A percentile compares a stretch with the other conserved stretches of the same genome.
Conservation (phyloP, 2,888 invertebrate species). For the Allygus modestus region DNA sequence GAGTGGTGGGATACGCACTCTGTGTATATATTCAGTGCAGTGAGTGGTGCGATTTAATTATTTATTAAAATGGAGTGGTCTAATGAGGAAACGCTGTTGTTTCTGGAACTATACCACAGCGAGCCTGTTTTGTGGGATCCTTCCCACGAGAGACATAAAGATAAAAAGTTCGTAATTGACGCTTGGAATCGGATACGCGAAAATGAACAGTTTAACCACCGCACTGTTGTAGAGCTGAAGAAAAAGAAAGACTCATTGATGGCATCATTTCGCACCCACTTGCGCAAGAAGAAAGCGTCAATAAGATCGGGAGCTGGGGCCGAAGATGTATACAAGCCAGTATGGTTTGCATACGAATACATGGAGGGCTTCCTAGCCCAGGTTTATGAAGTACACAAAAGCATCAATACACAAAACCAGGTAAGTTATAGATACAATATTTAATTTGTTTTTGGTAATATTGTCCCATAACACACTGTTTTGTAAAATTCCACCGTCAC, state of each 20-base stretch:
- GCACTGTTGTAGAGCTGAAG: slow-evolving; percentile 64
- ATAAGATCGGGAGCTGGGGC: slow-evolving; percentile 65
- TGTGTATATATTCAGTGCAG: not conserved
- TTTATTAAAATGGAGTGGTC: too few relatives aligned
- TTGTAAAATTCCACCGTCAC: slow-evolving; percentile 68
- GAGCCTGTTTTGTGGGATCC: too few relatives aligned
- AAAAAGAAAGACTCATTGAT: slow-evolving; percentile 56
- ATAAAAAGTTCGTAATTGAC: too few relatives aligned
- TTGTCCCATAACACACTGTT: slow-evolving; percentile 65
- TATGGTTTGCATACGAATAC: slow-evolving; percentile 76
- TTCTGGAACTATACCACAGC: too few relatives aligned
- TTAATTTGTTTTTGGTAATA: slow-evolving; percentile 61
- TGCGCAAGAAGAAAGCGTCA: slow-evolving; percentile 73
- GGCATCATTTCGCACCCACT: slow-evolving; percentile 73
- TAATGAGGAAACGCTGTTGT: too few relatives aligned
- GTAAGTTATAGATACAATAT: slow-evolving; percentile 4
- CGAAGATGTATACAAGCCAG: slow-evolving; percentile 72
- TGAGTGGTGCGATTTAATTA: not conserved
- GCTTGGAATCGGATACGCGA: too few relatives aligned
- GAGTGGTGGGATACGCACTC: not conserved
- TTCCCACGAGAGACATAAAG: too few relatives aligned
- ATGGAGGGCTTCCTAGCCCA: slow-evolving; percentile 75
- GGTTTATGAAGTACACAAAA: slow-evolving; percentile 65
- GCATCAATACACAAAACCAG: not conserved
- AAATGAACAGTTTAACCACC: too few relatives aligned